phyloP scores from a whole-genome alignment of 1,140 invertebrate species.

The Metaphire vulgaris region DNA sequence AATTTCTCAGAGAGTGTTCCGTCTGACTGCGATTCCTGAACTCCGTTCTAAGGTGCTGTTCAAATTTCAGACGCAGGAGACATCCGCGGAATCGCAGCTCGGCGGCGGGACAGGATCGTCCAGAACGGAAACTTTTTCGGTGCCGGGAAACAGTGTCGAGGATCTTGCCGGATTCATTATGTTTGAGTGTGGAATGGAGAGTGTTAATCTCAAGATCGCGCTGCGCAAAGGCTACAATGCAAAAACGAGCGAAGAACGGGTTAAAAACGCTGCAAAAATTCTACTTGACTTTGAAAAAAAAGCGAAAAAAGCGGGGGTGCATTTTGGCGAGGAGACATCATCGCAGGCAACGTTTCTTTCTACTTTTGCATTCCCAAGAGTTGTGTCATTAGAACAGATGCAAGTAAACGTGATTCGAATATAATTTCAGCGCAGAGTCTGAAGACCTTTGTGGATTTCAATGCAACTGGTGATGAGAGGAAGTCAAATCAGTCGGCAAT shows the following conservation, averaged over 20 bases:
- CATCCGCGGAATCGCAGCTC: constrained; percentile 22
- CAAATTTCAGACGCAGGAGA: constrained; percentile 53
- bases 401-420: neutral
- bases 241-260: neutral
- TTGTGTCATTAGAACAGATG: neutral
- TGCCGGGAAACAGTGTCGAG: constrained; percentile 45
- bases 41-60: constrained; percentile 80
- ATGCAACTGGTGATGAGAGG: neutral
- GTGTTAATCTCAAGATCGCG: constrained; percentile 72
- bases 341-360: neutral
- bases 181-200: constrained; percentile 92
- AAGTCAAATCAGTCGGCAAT: neutral
- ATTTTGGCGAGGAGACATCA: neutral
- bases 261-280: neutral
- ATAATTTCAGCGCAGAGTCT: neutral
- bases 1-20: constrained; percentile 70
- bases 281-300: neutral
- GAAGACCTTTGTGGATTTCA: neutral
- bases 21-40: constrained; percentile 78
- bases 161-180: constrained; percentile 86
- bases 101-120: neutral
- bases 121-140: neutral
- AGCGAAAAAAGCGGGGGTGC: neutral
- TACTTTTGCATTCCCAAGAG: neutral
- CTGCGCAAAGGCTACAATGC: constrained; percentile 55